These are phyloP conservation scores for Pagrus major DNA, from an alignment of 2,113 vertebrate species.

Conservation along the genomic window DNA sequence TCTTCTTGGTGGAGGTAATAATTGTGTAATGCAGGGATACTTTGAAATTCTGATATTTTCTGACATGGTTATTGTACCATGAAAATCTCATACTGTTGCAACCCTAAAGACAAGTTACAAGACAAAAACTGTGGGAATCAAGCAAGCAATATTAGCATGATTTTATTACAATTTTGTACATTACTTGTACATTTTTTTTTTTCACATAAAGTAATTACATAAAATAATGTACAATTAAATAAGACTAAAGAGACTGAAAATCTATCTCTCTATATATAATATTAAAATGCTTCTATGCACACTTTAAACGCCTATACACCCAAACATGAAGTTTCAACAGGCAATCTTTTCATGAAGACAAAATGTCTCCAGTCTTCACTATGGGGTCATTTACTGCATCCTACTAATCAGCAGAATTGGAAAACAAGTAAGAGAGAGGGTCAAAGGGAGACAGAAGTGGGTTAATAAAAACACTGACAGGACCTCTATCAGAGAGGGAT, in stretches of 20 bases:
- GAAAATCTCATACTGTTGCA: too few relatives aligned
- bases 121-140: neutral
- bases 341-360: neutral
- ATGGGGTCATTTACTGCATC: neutral
- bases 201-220: conserved; percentile 10
- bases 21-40: too few relatives aligned
- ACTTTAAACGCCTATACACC: neutral
- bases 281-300: neutral
- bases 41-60: too few relatives aligned
- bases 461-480: conserved; percentile 22
- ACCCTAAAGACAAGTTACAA: too few relatives aligned
- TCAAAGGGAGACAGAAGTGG: conserved; percentile 1
- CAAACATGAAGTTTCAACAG: neutral
- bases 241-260: neutral
- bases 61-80: too few relatives aligned
- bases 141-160: neutral
- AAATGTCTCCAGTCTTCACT: neutral
- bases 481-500: conserved; percentile 22
- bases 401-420: neutral
- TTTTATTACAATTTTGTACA: conserved; percentile 55
- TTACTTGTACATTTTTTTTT: conserved; percentile 30
- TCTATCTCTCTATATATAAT: too few relatives aligned
- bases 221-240: conserved; percentile 43
- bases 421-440: neutral
- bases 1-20: too few relatives aligned